phyloP scores from a whole-genome alignment of 2,797 vertebrate species.

The Mormyrops attenuatus region DNA sequence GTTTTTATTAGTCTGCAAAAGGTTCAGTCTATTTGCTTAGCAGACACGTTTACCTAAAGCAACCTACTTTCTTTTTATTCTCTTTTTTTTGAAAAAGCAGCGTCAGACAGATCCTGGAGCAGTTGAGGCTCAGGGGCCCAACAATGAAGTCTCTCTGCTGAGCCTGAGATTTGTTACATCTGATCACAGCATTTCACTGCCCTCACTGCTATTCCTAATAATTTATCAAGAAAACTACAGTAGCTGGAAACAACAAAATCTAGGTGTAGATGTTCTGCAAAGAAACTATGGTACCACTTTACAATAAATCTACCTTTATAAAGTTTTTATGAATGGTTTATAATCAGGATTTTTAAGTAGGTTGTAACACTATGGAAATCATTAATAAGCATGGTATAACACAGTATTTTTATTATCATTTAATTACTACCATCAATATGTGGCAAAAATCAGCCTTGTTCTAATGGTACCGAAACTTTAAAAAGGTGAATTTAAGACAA shows the following conservation, averaged over 20 bases:
- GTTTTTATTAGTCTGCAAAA: not conserved
- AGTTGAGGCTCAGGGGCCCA: not conserved
- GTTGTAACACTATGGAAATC: not conserved
- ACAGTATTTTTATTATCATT: not conserved
- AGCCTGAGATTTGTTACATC: not conserved
- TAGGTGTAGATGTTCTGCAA: not conserved
- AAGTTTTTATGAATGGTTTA: not conserved
- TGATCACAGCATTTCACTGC: not conserved
- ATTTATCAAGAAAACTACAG: not conserved
- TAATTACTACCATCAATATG: not conserved
- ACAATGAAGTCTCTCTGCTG: not conserved
- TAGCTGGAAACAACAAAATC: not conserved
- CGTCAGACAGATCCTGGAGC: not conserved
- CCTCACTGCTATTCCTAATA: not conserved
- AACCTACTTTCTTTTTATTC: not conserved
- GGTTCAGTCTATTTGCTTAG: not conserved
- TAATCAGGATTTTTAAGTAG: not conserved
- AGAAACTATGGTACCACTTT: not conserved
- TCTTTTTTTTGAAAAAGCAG: not conserved
- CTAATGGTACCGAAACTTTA: not conserved
- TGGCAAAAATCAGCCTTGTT: not conserved
- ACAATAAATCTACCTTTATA: not conserved
- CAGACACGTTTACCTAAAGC: not conserved
- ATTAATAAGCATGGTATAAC: not conserved
- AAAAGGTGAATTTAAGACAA: not conserved